Evolutionary conservation across 1,140 invertebrate species (phyloP).

Genomic region (Drosophila tropicalis): DNA sequence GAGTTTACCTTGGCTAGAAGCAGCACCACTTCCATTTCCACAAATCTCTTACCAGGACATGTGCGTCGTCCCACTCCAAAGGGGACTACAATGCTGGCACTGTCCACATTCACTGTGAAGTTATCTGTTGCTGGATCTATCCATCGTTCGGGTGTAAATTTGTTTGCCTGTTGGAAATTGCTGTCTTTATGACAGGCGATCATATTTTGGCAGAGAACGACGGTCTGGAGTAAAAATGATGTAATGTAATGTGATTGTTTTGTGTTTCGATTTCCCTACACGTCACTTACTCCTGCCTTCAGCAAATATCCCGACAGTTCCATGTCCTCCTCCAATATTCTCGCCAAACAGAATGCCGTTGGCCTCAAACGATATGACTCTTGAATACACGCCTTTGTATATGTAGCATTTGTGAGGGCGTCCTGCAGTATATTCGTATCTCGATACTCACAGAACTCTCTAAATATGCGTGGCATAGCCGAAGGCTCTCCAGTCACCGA

Average conservation of each 20-base stretch:
- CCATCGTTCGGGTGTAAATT: slow-evolving; percentile 93
- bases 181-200: slow-evolving; percentile 90
- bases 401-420: slow-evolving; percentile 87
- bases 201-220: slow-evolving; percentile 93
- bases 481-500: slow-evolving; percentile 88
- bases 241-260: neutral
- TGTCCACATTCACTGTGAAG: slow-evolving; percentile 78
- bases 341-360: slow-evolving; percentile 91
- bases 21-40: slow-evolving; percentile 90
- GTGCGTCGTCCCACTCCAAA: slow-evolving; percentile 94
- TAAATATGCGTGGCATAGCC: slow-evolving; percentile 89
- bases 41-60: slow-evolving; percentile 92
- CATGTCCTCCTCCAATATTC: slow-evolving; percentile 91
- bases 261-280: neutral
- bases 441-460: slow-evolving; percentile 87
- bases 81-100: slow-evolving; percentile 88
- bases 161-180: slow-evolving; percentile 90
- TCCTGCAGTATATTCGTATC: slow-evolving; percentile 86
- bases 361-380: slow-evolving; percentile 94
- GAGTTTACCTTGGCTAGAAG: slow-evolving; percentile 88
- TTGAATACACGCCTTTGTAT: slow-evolving; percentile 92
- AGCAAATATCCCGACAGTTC: slow-evolving; percentile 90
- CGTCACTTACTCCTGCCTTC: slow-evolving; percentile 88
- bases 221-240: slow-evolving; percentile 85
- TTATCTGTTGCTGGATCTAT: slow-evolving; percentile 84